Base-by-base conservation (phyloP, 2,113 vertebrate species). In the Lontra canadensis region DNA sequence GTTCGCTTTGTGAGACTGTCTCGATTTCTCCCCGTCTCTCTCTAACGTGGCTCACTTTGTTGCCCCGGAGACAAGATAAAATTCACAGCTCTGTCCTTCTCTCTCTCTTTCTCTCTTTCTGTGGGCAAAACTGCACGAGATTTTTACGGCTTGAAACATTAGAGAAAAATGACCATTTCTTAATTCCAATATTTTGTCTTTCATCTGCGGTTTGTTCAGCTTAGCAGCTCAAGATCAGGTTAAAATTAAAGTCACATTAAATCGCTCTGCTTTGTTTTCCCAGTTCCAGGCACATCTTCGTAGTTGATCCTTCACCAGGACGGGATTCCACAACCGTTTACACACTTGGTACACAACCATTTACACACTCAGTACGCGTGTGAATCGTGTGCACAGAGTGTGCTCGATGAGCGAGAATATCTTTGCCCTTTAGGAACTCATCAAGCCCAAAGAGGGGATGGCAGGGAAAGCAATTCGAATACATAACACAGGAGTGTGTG, bases 231-330 rank as follows among this genome's bases (percentile, higher is more conserved):
- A 59, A 78, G 79, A 31, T 94, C 93, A 82, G 31, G 52, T 94
- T 96, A 76, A 90, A 97, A 92, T 89, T 69, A 90, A 96, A 97
- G 94, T 90, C 96, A 84, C 34, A 78, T 65, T 49, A 15, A 94
- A 78, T 11, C 10, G 42, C 57, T 82, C 87, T 82, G 36, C 39
- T 59, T 95, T 94, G 84, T 73, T 87, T 94, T 85, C 31, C 13
- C 29, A 57, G n/a, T 71, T 86, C 34, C 39, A 95, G 73, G 80
- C 95, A 90, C 69, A 59, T 67, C 81, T 81, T 65, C 36, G 82
- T 55, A 63, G 74, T 78, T 49, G 73, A 52, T 49, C 26, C 71
- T 96, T 88, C 52, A 42, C 34, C 20, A 67, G 29, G 15, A 59
- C 44, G 6, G n/a, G n/a, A n/a, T n/a, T n/a, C n/a, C n/a, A n/a